Evolutionary conservation across 1,140 invertebrate genomes (phyloP).

Genomic region (Cyrtorhinus lividipennis): DNA sequence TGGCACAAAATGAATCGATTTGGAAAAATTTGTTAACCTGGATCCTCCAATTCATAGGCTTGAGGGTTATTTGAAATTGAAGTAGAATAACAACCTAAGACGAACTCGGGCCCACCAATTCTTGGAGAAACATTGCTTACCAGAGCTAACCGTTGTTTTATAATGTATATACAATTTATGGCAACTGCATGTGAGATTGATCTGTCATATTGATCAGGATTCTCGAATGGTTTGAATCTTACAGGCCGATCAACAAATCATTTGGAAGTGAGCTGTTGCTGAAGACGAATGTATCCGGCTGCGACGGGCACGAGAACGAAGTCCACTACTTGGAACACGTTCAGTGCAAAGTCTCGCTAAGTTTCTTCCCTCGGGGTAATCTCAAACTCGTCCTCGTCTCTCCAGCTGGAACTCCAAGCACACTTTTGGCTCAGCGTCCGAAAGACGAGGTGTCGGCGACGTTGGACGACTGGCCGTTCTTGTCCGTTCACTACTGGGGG

Average conservation of each 20-base stretch:
- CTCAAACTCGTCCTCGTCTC: constrained; percentile 68
- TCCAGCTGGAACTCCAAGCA: constrained; percentile 76
- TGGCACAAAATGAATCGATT: too few relatives aligned
- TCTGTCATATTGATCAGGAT: background rate
- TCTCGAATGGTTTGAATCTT: background rate
- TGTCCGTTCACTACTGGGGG: constrained; percentile 94
- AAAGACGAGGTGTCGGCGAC: constrained; percentile 78
- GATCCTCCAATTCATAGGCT: too few relatives aligned
- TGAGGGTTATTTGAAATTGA: too few relatives aligned
- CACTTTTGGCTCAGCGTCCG: constrained; percentile 71
- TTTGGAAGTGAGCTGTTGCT: constrained; percentile 12
- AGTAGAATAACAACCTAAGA: too few relatives aligned
- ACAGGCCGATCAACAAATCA: constrained; percentile 4
- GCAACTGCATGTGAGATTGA: too few relatives aligned
- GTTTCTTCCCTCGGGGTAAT: constrained; percentile 80
- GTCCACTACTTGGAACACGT: constrained; percentile 85
- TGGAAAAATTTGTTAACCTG: too few relatives aligned
- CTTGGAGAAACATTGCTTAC: too few relatives aligned
- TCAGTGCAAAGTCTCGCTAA: constrained; percentile 70
- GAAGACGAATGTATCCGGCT: constrained; percentile 70
- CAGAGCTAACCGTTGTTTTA: too few relatives aligned
- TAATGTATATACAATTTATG: too few relatives aligned
- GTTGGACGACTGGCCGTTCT: constrained; percentile 94
- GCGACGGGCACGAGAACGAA: constrained; percentile 67
- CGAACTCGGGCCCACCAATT: too few relatives aligned